These are phyloP conservation scores for Pedetes capensis DNA, from an alignment of 2,113 vertebrate species.

Conservation along the genomic window DNA sequence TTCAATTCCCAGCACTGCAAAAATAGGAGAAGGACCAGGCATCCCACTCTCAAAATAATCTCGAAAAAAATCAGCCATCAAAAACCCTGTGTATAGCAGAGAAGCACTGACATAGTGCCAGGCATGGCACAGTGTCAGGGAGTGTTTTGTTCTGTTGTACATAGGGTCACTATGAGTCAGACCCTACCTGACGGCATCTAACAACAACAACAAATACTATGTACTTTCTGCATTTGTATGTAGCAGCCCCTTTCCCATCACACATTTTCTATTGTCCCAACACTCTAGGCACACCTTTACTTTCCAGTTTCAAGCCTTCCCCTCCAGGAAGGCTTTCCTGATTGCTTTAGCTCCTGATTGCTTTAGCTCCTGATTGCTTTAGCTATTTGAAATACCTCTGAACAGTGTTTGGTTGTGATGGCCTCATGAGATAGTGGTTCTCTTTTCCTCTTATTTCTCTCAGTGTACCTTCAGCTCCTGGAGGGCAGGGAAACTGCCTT, in stretches of 20 bases:
- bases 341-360: not conserved
- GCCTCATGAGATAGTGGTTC: not conserved
- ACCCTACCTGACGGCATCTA: too few species aligned
- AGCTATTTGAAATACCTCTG: not conserved
- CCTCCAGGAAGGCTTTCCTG: not conserved
- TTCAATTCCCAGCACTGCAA: too few species aligned
- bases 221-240: not conserved
- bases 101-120: too few species aligned
- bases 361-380: not conserved
- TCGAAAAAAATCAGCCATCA: too few species aligned
- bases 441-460: not conserved
- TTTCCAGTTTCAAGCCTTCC: not conserved
- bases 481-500: not conserved
- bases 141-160: too few species aligned
- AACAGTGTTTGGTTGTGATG: not conserved
- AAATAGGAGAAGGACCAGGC: too few species aligned
- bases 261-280: not conserved
- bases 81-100: too few species aligned
- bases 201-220: too few species aligned
- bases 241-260: not conserved
- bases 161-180: too few species aligned
- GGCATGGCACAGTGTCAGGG: too few species aligned
- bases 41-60: too few species aligned
- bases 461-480: not conserved
- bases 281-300: not conserved